Percentiles rank a stretch among this genome's conserved stretches.
Conservation (phyloP, 2,797 vertebrate genomes). For the Chiroxiphia lanceolata region DNA sequence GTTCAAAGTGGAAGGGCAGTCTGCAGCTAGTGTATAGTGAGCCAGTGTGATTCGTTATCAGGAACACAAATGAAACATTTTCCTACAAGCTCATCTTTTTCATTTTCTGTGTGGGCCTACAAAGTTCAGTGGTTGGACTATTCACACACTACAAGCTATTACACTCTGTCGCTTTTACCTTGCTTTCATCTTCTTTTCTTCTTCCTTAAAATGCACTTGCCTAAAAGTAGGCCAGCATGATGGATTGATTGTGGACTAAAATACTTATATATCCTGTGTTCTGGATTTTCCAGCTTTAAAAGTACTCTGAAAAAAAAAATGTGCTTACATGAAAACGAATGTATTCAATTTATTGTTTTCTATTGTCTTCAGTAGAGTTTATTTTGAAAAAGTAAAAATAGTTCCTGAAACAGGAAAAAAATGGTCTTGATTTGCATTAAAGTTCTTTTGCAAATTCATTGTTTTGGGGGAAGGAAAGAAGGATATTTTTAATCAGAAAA, state of each 20-base stretch:
- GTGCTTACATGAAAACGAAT: neutral
- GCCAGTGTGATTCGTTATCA: neutral
- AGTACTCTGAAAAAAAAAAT: neutral
- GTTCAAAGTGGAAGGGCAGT: neutral
- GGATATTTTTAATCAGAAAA: neutral
- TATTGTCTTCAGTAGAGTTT: neutral
- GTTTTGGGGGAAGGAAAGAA: neutral
- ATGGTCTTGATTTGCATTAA: neutral
- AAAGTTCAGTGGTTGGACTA: constrained; percentile 17
- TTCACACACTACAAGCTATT: neutral
- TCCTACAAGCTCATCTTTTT: neutral
- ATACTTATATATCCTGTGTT: constrained; percentile 16
- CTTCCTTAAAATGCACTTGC: neutral
- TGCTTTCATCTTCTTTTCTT: constrained; percentile 30
- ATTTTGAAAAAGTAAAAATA: neutral
- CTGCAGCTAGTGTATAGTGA: neutral
- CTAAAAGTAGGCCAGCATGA: constrained; percentile 37
- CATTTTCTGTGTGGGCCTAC: neutral
- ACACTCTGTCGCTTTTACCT: neutral
- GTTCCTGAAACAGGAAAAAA: neutral
- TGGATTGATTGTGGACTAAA: constrained; percentile 43
- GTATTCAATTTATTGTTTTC: neutral
- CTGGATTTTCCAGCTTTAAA: constrained; percentile 34
- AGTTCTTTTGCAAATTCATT: neutral
- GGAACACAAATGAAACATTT: neutral